Base-by-base conservation (phyloP, 2,888 invertebrate genomes). In the Tipula helvola region DNA sequence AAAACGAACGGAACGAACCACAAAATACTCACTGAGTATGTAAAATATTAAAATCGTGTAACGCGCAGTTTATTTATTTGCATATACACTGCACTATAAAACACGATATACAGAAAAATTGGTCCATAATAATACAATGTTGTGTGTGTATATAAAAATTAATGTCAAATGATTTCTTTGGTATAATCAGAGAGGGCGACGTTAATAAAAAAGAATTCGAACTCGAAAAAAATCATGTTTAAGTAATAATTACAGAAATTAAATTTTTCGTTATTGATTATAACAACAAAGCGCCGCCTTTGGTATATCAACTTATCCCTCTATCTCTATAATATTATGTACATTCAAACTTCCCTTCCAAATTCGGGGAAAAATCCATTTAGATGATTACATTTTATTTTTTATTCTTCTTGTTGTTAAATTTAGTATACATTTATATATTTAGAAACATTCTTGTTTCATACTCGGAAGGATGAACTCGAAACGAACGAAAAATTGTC, bases 141-240 rank as follows among this genome's bases (percentile, higher is more conserved):
- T 84, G 28, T 7, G 39, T 86, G 57, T 84, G 28, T 7, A n/a
- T 86, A 2, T 28, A 28, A 28, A 42, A 86, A 39, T 87, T 87
- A 86, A 86, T 87, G 87, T 87, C 86, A 87, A 44, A 87, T 47
- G 83, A 36, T 47, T 85, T 87, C 85, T 86, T 85, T 42, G 57
- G 85, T 86, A 86, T 87, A 83, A 87, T 86, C 87, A 87, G 71
- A 87, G 87, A 87, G 87, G 87, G 87, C 86, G 87, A 71, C 39
- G 57, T 71, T 39, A 28, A 71, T 71, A n/a, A 39, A 39, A 39
- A 39, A 52, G 3, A 71, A 28, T 71, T 71, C 71, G 71, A 71
- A 10, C 18, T 71, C 71, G 71, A 71, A 71, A 71, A 71, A 8
- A 10, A 71, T 28, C 28, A 28, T 10, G 3, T 71, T 57, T 28